Conservation (phyloP, 92 coral and sea anemone genomes). For the Palythoa caribaeorum region DNA sequence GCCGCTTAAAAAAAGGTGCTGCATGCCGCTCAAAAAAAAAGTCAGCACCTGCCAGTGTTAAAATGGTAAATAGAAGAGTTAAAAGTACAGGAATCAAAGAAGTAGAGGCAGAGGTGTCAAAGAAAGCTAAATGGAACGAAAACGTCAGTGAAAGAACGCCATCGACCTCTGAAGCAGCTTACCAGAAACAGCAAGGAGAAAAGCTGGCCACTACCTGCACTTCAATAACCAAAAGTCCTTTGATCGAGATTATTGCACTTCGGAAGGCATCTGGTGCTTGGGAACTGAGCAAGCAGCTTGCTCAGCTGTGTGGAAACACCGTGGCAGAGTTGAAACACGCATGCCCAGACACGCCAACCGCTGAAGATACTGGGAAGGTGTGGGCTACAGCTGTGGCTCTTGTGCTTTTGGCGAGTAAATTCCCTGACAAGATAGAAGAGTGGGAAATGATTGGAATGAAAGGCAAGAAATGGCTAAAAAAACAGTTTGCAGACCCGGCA, state of each 20-base stretch:
- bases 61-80: too few species aligned
- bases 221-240: neutral
- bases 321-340: constrained; percentile 42
- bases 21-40: too few species aligned
- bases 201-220: neutral
- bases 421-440: constrained; percentile 67
- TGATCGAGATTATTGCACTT: constrained; percentile 60
- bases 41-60: too few species aligned
- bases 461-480: constrained; percentile 82
- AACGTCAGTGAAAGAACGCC: neutral
- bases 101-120: neutral
- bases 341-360: constrained; percentile 67
- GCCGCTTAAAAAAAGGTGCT: too few species aligned
- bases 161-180: neutral
- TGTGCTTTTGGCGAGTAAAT: constrained; percentile 59
- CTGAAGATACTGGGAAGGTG: constrained; percentile 48
- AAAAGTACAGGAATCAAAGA: too few species aligned
- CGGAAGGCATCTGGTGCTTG: constrained; percentile 92
- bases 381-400: constrained; percentile 89
- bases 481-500: constrained; percentile 48
- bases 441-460: constrained; percentile 89
- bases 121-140: neutral
- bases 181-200: neutral
- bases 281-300: constrained; percentile 72
- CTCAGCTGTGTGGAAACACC: constrained; percentile 61